Evolutionary conservation across 2,888 invertebrate genomes (phyloP).

Genomic region (Helobdella robusta): DNA sequence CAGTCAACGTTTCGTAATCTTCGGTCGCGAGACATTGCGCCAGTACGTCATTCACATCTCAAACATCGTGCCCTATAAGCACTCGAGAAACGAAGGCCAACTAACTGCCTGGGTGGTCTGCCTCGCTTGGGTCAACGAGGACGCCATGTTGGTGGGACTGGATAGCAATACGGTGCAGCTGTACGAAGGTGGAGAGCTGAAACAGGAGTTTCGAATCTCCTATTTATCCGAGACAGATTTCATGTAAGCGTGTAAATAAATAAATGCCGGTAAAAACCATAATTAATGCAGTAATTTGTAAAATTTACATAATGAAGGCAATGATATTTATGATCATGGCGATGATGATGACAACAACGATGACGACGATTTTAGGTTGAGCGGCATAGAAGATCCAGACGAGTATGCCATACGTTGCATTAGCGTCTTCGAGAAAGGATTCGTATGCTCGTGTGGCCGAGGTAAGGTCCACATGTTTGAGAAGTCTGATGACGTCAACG

Average conservation of each 20-base stretch:
- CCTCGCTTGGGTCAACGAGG: conserved; percentile 18
- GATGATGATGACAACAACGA: no score
- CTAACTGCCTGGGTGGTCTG: conserved; percentile 19
- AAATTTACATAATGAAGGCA: no score
- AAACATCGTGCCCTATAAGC: conserved; percentile 11
- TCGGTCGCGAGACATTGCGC: conserved; percentile 1
- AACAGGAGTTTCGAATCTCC: conserved; percentile 16
- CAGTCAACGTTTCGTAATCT: conserved; percentile 14
- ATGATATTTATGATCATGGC: no score
- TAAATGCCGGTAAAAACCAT: no score
- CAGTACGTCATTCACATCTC: conserved; percentile 8
- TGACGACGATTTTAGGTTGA: no score
- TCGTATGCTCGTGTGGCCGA: conserved; percentile 22
- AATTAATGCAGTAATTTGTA: no score
- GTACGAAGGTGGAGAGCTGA: conserved; percentile 19
- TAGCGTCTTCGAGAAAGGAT: conserved; percentile 8
- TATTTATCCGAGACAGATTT: conserved; percentile 11
- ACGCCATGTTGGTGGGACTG: conserved; percentile 11
- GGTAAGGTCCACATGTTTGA: conserved; percentile 23
- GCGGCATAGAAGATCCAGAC: conserved; percentile 5
- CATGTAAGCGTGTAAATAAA: conserved; percentile 11
- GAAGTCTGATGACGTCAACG: conserved; percentile 17
- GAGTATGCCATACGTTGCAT: conserved; percentile 14
- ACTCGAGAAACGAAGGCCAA: conserved; percentile 16
- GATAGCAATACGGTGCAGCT: conserved; percentile 17